Evolutionary conservation across 2,113 vertebrate species (phyloP).

Genomic region (Xenopus borealis): DNA sequence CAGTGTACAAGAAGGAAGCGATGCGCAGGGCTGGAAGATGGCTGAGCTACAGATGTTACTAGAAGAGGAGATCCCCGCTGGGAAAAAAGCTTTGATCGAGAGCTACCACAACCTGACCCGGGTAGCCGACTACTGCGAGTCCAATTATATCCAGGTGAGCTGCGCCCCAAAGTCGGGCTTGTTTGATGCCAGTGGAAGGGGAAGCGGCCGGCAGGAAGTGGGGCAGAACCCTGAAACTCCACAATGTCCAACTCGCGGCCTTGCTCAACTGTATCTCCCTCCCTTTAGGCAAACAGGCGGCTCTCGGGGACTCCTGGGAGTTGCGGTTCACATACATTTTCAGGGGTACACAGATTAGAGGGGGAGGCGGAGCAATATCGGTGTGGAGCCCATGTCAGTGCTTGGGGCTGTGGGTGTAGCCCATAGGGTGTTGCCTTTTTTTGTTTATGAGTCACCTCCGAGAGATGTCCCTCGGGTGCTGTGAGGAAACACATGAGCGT

Average conservation of each 20-base stretch:
- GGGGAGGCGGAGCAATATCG: no score
- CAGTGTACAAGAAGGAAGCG: constrained; percentile 70
- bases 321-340: not conserved
- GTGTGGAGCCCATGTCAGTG: not conserved
- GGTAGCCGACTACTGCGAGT: constrained; percentile 98
- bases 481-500: not conserved
- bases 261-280: no score
- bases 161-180: no score
- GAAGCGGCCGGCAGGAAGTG: constrained; percentile 17
- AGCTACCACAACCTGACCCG: constrained; percentile 95
- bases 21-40: constrained; percentile 95
- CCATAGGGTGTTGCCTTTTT: constrained; percentile 17
- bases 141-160: constrained; percentile 95
- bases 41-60: constrained; percentile 99
- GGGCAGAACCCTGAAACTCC: not conserved
- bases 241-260: not conserved
- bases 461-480: not conserved
- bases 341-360: not conserved
- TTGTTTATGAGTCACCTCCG: constrained; percentile 25
- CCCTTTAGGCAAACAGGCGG: no score
- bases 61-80: constrained; percentile 97
- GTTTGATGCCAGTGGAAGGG: no score
- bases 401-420: not conserved
- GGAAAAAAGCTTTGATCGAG: constrained; percentile 90
- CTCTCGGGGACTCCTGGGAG: no score